Evolutionary conservation across 1,140 invertebrate species (phyloP).

Genomic region (Nephila pilipes): DNA sequence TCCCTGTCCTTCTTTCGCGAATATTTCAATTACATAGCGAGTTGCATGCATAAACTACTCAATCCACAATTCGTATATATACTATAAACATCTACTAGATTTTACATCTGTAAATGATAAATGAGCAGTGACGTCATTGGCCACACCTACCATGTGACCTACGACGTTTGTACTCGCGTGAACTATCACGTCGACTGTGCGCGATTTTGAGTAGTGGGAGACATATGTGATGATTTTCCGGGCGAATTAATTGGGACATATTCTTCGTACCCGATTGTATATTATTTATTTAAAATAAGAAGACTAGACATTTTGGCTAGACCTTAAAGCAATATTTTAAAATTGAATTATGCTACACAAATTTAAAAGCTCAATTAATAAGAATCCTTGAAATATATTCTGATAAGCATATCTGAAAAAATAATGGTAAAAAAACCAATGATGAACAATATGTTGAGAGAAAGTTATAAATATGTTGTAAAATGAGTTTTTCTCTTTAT

Average conservation of each 20-base stretch:
- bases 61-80: background rate
- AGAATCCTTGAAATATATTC: too few relatives aligned
- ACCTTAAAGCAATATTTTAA: background rate
- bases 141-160: constrained; percentile 54
- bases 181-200: constrained; percentile 43
- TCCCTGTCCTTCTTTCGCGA: background rate
- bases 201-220: background rate
- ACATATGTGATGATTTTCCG: background rate
- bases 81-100: background rate
- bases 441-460: too few relatives aligned
- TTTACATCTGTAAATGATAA: constrained; percentile 13
- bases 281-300: background rate
- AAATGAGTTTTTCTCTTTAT: too few relatives aligned
- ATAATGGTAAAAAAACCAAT: too few relatives aligned
- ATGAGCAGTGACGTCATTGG: background rate
- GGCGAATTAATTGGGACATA: background rate
- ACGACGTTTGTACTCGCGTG: constrained; percentile 17
- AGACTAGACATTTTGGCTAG: background rate
- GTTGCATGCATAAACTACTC: background rate
- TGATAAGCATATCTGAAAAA: too few relatives aligned
- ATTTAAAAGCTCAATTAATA: too few relatives aligned
- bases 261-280: background rate
- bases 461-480: too few relatives aligned
- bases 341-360: too few relatives aligned
- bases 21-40: background rate